Percentiles rank a stretch among this genome's conserved stretches.
These are phyloP conservation scores for Gila orcuttii DNA, from an alignment of 2,113 vertebrate genomes.

Conservation along the genomic window DNA sequence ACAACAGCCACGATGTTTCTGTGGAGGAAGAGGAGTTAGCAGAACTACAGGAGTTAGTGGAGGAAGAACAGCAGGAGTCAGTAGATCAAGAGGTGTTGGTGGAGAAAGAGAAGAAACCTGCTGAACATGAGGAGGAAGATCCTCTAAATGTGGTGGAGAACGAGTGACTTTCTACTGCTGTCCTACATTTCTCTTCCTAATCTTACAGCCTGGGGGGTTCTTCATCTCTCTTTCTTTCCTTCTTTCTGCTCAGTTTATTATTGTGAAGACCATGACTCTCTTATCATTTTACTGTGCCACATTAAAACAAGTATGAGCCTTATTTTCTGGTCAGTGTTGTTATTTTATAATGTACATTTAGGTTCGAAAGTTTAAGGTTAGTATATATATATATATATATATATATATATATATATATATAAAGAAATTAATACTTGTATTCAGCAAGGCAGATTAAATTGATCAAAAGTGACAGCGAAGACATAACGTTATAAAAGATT, in stretches of 20 bases:
- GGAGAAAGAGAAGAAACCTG: neutral
- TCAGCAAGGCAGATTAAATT: too few relatives aligned
- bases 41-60: neutral
- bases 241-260: neutral
- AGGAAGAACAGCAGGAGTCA: neutral
- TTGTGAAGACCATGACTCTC: neutral
- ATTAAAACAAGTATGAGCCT: neutral
- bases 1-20: neutral
- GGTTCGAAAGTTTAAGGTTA: neutral
- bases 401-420: too few relatives aligned
- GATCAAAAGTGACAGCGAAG: neutral
- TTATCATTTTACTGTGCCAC: neutral
- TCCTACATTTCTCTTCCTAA: neutral
- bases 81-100: neutral
- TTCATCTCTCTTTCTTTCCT: neutral
- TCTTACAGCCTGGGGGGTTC: neutral
- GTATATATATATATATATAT: too few relatives aligned
- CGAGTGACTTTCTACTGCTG: neutral
- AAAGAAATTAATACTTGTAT: too few relatives aligned
- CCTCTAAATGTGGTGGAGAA: neutral
- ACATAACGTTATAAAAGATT: neutral
- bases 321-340: neutral
- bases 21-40: neutral
- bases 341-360: neutral
- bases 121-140: constrained; percentile 14